These are phyloP conservation scores for Trissoscelio sp. DNA, from an alignment of 2,888 invertebrate species.

Conservation along the genomic window DNA sequence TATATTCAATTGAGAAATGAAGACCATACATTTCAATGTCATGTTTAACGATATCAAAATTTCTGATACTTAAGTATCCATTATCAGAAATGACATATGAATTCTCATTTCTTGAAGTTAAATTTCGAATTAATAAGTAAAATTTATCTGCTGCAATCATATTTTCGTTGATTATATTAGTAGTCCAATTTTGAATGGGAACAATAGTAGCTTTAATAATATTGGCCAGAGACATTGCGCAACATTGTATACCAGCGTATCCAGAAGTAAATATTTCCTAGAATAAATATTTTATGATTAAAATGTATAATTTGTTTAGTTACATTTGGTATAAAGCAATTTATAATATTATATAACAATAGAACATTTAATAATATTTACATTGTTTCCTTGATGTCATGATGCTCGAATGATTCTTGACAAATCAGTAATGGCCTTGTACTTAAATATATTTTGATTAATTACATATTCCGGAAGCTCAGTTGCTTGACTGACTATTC, in stretches of 20 bases:
- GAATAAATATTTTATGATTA: background rate
- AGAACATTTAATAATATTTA: background rate
- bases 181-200: slow-evolving; percentile 1
- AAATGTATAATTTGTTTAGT: background rate
- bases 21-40: background rate
- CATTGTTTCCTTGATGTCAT: slow-evolving; percentile 7
- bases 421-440: background rate
- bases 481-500: background rate
- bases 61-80: slow-evolving; percentile 1
- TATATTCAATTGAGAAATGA: slow-evolving; percentile 3
- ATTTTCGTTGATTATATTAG: slow-evolving; percentile 2
- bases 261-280: background rate
- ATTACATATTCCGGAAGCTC: background rate
- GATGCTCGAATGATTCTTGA: slow-evolving; percentile 10
- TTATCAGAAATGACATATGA: background rate
- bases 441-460: background rate
- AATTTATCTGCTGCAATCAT: background rate
- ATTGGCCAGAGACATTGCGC: background rate
- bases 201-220: background rate
- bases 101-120: background rate
- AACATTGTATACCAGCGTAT: slow-evolving; percentile 1
- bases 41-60: background rate
- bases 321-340: background rate
- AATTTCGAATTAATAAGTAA: slow-evolving; percentile 1
- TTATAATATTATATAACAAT: background rate